Base-by-base conservation (phyloP, 2,797 vertebrate genomes). In the Xerus rutilus region DNA sequence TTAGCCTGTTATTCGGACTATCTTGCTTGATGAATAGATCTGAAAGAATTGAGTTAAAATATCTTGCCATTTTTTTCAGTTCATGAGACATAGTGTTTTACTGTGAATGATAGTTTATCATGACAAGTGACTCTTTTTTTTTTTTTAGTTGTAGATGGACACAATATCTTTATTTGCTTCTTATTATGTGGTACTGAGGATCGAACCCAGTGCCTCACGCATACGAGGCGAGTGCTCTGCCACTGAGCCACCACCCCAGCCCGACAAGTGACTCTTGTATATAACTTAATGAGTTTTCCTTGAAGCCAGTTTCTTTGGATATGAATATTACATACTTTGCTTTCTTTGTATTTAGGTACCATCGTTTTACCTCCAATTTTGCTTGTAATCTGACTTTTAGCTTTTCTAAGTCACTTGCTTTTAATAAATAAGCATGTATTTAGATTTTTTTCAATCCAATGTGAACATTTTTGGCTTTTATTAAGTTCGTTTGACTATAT, bases 381-480 rank as follows among this genome's bases (percentile, higher is more conserved):
- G 14, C 6, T 78, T 72, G 1, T 77, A 78, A 82, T 65, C 91
- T 89, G 79, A 54, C 9, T 77, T 94, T 54, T 7, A 47, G 21
- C 35, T 76, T 77, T 74, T 73, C 78, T 82, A 25, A 93, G 30
- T 73, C 35, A 93, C 28, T 72, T 78, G 52, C 43, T 88, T 89
- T 94, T 65, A 77, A 17, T 52, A 54, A 13, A 83, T 77, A 62
- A 45, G 15, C 10, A 15, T 65, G 72, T 39, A 43, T 25, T 88
- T 78, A 87, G 39, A 59, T 43, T 92, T 92, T 28, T 90, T 76
- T 18, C 5, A 83, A 87, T n/a, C 30, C 20, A 86, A 13, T 67
- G 43, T 49, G 47, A 86, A 12, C 65, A 72, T 28, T 57, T 79
- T 82, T 57, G 54, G 21, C 10, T 65, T 86, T 86, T 82, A 62